phyloP scores from a whole-genome alignment of 2,113 vertebrate species.

The Protomyctophum bolini region DNA sequence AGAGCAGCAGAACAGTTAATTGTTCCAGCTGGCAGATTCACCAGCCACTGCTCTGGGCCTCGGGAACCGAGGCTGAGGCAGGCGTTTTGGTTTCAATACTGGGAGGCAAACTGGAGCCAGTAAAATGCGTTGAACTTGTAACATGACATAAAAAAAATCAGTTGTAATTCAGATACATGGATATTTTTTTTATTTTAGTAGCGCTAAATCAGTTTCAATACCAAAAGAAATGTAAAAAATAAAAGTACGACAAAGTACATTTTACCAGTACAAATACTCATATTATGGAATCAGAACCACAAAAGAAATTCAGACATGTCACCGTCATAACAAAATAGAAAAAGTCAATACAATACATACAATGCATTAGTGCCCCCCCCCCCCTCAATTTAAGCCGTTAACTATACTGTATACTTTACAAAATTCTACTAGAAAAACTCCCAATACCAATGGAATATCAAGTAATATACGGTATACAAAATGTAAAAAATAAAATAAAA shows the following conservation, averaged over 20 bases:
- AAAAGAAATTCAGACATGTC: conserved; percentile 67
- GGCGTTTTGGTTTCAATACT: no score
- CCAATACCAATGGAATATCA: conserved; percentile 70
- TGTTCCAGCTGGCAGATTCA: no score
- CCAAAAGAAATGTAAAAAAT: conserved; percentile 74
- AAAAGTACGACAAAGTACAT: conserved; percentile 76
- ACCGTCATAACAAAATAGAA: conserved; percentile 76
- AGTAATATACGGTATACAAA: conserved; percentile 60
- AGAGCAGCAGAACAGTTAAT: no score
- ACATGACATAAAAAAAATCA: background rate
- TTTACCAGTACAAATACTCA: conserved; percentile 71
- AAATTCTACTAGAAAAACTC: conserved; percentile 78
- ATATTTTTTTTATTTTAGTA: conserved; percentile 71
- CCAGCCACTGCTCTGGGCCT: no score
- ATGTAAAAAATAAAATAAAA: conserved; percentile 49
- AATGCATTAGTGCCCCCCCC: conserved; percentile 65
- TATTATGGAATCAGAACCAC: conserved; percentile 61
- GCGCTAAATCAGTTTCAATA: conserved; percentile 68
- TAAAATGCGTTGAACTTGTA: no score
- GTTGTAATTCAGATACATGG: conserved; percentile 47
- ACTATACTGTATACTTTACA: conserved; percentile 75
- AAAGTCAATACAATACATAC: conserved; percentile 73
- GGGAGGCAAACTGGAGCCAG: no score
- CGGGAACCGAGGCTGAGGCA: no score
- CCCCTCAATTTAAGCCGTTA: conserved; percentile 46